These are phyloP conservation scores for Cordylochernes scorpioides DNA, from an alignment of 2,888 invertebrate genomes.

Conservation along the genomic window DNA sequence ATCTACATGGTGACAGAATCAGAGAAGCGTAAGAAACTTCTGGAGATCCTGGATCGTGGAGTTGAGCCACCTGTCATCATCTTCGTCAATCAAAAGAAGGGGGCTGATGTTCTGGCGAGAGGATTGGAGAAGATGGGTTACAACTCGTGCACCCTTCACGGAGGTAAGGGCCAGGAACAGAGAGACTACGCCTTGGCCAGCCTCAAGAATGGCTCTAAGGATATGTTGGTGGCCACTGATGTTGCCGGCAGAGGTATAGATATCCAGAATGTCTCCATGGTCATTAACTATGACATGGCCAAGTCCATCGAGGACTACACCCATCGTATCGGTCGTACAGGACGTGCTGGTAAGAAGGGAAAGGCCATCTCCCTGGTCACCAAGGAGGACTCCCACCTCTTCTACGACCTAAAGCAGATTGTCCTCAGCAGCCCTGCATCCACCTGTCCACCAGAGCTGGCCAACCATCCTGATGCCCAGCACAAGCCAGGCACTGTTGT, in stretches of 20 bases:
- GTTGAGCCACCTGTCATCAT: slow-evolving; percentile 94
- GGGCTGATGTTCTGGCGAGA: slow-evolving; percentile 87
- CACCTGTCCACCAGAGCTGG: slow-evolving; percentile 76
- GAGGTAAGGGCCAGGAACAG: slow-evolving; percentile 98
- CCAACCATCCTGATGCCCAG: slow-evolving; percentile 94
- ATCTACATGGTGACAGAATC: slow-evolving; percentile 81
- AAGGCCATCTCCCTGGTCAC: slow-evolving; percentile 86
- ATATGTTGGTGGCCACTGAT: slow-evolving; percentile 95
- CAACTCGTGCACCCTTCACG: slow-evolving; percentile 88
- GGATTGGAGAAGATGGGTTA: slow-evolving; percentile 86
- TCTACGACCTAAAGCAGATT: slow-evolving; percentile 88
- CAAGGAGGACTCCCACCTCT: slow-evolving; percentile 75
- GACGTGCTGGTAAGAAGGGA: slow-evolving; percentile 92
- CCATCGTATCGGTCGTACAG: slow-evolving; percentile 94
- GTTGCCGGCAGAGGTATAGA: slow-evolving; percentile 99
- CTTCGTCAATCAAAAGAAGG: slow-evolving; percentile 99
- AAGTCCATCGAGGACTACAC: slow-evolving; percentile 93
- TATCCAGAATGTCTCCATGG: slow-evolving; percentile 94
- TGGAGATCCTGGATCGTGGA: slow-evolving; percentile 57
- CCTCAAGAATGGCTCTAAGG: slow-evolving; percentile 80
- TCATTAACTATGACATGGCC: slow-evolving; percentile 99
- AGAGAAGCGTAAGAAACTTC: slow-evolving; percentile 69
- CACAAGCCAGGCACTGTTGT: slow-evolving; percentile 85
- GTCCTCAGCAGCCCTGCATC: slow-evolving; percentile 67
- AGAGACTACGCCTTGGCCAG: slow-evolving; percentile 91